Conservation (phyloP, 2,797 vertebrate genomes). For the Pangasius sanitwongsei region DNA sequence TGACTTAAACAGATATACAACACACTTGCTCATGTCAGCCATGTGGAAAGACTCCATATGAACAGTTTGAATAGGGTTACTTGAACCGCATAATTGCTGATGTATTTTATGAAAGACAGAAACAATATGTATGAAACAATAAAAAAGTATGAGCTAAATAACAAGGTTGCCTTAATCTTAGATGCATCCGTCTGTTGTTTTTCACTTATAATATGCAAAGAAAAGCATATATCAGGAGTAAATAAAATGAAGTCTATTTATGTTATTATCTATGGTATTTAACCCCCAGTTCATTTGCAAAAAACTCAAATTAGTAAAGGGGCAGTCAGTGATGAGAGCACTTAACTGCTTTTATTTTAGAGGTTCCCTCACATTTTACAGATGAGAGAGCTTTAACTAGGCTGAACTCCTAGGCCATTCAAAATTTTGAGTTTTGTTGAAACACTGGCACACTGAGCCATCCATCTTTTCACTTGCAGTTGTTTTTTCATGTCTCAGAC, state of each 20-base stretch:
- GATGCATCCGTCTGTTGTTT: background rate
- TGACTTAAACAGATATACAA: background rate
- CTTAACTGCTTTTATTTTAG: background rate
- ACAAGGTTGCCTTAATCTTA: background rate
- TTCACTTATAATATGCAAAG: background rate
- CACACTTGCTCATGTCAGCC: background rate
- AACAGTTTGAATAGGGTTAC: background rate
- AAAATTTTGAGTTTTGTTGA: conserved; percentile 35
- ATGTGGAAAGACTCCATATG: background rate
- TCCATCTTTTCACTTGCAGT: conserved; percentile 55
- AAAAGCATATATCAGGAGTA: background rate
- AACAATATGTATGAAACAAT: background rate
- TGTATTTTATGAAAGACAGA: background rate
- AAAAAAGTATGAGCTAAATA: background rate
- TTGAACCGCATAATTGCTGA: no score
- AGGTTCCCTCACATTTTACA: background rate
- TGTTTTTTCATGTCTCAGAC: conserved; percentile 57
- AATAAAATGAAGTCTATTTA: background rate
- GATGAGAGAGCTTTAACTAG: conserved; percentile 21
- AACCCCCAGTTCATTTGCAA: background rate
- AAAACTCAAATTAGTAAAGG: background rate
- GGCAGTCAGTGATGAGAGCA: background rate
- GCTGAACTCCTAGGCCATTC: background rate
- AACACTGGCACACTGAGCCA: conserved; percentile 34
- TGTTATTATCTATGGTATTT: background rate